phyloP scores from a whole-genome alignment of 1,140 invertebrate genomes.

The Sycophaga agraensis region DNA sequence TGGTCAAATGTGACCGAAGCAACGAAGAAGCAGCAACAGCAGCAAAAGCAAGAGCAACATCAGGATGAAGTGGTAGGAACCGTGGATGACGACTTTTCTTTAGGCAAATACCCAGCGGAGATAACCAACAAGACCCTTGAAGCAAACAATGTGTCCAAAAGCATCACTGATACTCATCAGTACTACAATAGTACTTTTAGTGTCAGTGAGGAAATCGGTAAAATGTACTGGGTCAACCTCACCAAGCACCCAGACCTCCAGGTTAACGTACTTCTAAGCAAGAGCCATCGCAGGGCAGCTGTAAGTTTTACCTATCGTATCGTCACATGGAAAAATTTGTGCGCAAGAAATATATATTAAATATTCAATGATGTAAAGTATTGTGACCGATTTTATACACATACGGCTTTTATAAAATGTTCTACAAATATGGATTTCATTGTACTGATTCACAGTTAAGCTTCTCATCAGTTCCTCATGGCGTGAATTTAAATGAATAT shows the following conservation, averaged over 20 bases:
- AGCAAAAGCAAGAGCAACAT: background rate
- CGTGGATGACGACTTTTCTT: conserved; percentile 45
- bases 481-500: too few species aligned
- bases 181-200: conserved; percentile 80
- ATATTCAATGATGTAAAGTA: too few species aligned
- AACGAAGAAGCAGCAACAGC: background rate
- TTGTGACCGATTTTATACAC: too few species aligned
- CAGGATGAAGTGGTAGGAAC: conserved; percentile 2
- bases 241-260: conserved; percentile 60
- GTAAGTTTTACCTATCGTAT: conserved; percentile 70
- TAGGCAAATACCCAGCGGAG: conserved; percentile 47
- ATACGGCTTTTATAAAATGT: too few species aligned
- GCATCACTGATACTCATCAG: conserved; percentile 66
- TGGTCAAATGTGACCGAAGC: conserved; percentile 30
- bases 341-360: too few species aligned
- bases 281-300: conserved; percentile 83
- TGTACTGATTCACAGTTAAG: too few species aligned
- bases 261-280: conserved; percentile 74
- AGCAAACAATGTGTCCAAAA: conserved; percentile 57
- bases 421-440: too few species aligned
- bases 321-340: too few species aligned
- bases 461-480: too few species aligned
- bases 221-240: conserved; percentile 75
- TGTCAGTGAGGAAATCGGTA: conserved; percentile 60
- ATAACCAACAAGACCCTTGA: conserved; percentile 52